Evolutionary conservation across 2,888 invertebrate genomes (phyloP), one percentile per base, ranked within the genome.

Genomic region (Spatulosminthurus flaviceps): DNA sequence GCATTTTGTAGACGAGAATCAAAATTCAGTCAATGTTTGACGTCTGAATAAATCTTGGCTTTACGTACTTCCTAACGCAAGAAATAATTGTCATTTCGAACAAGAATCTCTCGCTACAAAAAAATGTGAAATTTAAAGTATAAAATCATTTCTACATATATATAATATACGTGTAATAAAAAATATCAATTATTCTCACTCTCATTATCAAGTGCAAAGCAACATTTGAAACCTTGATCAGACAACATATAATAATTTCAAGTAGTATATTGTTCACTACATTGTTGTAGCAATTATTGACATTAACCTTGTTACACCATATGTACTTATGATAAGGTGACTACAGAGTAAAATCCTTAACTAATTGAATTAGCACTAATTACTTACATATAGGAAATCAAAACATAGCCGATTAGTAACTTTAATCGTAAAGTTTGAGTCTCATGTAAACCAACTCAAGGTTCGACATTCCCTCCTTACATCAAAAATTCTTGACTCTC

Each of bases 1-100:
- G n/a, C 24, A 24, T 2, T 24, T 7, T 34, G 4, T 22, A 22
- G 24, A 64, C 64, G 64, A 64, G 64, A 64, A 64, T 64, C 64
- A 64, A 64, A 64, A 64, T 22, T 64, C 64, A 64, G 64, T 64
- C 64, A 64, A 64, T 26, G 64, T 4, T 24, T 64, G 64, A 64
- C 24, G 64, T 64, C 24, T 26, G 64, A 64, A 26, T 64, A 4
- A 26, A 22, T 64, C 22, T 64, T 24, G 64, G 64, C 24, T 5
- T 64, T 24, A 64, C 51, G 51, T 51, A 51, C 2, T 19, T 11
- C 16, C 51, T 51, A n/a, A n/a, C n/a, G n/a, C 51, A 51, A 13
- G 19, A 51, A 51, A 51, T 4, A 22, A 22, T n/a, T 24, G 2
- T 24, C 24, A 64, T 22, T 26, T 64, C 26, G 16, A 9, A 64